Conservation (phyloP, 2,113 vertebrate genomes). For the Malurus melanocephalus region DNA sequence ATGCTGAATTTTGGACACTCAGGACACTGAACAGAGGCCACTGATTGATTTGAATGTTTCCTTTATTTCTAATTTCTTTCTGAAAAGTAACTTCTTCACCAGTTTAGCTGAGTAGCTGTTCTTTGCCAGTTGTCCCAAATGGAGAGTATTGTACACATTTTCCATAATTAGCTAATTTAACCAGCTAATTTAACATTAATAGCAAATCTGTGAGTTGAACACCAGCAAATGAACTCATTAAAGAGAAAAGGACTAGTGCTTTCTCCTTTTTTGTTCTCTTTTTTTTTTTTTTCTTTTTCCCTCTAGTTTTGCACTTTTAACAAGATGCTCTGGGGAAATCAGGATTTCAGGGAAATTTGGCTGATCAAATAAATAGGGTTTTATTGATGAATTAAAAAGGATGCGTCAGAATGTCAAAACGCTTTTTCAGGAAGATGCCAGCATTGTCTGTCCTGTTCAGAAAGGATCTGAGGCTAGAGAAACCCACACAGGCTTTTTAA, state of each 20-base stretch:
- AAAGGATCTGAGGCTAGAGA: background rate
- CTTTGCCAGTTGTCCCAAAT: conserved; percentile 4
- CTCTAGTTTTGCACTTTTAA: background rate
- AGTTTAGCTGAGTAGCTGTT: background rate
- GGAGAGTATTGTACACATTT: conserved; percentile 5
- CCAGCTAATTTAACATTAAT: conserved; percentile 54
- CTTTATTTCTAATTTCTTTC: background rate
- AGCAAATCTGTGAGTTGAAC: conserved; percentile 21
- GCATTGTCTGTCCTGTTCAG: background rate
- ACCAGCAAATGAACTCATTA: conserved; percentile 47
- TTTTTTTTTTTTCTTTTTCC: background rate
- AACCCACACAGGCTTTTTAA: fast-evolving
- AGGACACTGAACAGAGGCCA: background rate
- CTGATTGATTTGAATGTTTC: background rate
- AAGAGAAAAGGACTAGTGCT: background rate
- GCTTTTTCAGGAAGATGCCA: background rate
- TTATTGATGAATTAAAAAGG: conserved; percentile 2
- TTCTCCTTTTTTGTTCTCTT: background rate
- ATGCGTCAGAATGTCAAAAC: background rate
- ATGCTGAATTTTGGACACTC: background rate
- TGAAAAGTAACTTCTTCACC: background rate
- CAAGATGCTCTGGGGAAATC: conserved; percentile 37
- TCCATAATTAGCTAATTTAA: conserved; percentile 52
- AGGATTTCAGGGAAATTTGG: conserved; percentile 17
- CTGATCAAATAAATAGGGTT: conserved; percentile 13